Conservation (phyloP, 2,888 invertebrate genomes). For the Graphium colonna region DNA sequence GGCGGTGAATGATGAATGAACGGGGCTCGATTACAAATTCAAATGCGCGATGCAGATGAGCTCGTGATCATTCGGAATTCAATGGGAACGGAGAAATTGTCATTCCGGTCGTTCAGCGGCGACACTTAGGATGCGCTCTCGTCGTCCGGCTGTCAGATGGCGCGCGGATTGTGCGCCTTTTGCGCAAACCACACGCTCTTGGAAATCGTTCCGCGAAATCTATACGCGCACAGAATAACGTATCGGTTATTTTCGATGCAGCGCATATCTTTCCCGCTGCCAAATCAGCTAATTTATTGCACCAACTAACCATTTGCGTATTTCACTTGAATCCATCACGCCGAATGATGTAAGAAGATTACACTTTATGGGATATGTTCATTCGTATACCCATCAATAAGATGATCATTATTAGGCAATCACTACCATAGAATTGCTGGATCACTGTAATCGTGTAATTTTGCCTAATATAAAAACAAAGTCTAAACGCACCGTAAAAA, state of each 20-base stretch:
- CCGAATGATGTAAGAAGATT: too few species aligned
- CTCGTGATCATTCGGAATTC: slow-evolving; percentile 51
- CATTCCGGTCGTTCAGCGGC: slow-evolving; percentile 35
- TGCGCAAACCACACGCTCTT: background rate
- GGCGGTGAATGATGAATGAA: slow-evolving; percentile 68
- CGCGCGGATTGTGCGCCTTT: slow-evolving; percentile 12
- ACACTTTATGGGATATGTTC: too few species aligned
- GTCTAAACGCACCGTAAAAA: too few species aligned
- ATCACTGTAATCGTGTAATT: too few species aligned
- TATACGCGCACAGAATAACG: background rate
- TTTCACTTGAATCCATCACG: slow-evolving; percentile 24
- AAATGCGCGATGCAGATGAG: slow-evolving; percentile 68
- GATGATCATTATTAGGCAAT: too few species aligned
- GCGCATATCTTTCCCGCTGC: background rate
- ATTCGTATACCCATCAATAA: too few species aligned
- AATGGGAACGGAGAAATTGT: slow-evolving; percentile 55
- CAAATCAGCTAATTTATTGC: too few species aligned
- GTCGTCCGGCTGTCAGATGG: slow-evolving; percentile 22
- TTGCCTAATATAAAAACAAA: too few species aligned
- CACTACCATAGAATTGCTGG: too few species aligned
- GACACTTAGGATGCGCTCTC: slow-evolving; percentile 16
- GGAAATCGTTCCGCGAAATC: background rate
- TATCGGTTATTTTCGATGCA: background rate
- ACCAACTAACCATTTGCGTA: background rate
- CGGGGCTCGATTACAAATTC: slow-evolving; percentile 69